Percentiles rank a stretch among this genome's conserved stretches.
Evolutionary conservation across 1,140 invertebrate species (phyloP).

Genomic region (Mizuhopecten yessoensis): DNA sequence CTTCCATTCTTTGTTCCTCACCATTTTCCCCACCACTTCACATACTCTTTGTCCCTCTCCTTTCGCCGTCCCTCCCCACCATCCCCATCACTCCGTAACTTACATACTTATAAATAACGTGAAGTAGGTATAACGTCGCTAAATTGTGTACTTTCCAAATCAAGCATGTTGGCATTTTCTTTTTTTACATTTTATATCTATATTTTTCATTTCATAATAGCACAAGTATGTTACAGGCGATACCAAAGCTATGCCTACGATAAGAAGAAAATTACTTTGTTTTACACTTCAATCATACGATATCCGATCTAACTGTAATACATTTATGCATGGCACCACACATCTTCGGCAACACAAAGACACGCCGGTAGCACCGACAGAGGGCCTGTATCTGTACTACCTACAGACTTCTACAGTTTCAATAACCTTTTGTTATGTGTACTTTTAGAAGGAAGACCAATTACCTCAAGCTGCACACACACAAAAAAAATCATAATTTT

Average conservation of each 20-base stretch:
- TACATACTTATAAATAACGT: background rate
- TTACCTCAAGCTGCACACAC: background rate
- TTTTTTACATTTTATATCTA: background rate
- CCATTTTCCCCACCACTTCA: too few species aligned
- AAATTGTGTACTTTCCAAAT: background rate
- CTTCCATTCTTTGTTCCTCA: too few species aligned
- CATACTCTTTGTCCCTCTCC: too few species aligned
- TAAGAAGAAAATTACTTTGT: background rate
- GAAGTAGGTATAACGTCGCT: background rate
- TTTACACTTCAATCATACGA: background rate
- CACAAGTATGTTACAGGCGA: background rate
- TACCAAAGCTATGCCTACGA: background rate
- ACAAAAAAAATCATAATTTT: conserved; percentile 30
- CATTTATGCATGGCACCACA: background rate
- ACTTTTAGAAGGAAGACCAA: background rate
- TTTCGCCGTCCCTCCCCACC: too few species aligned
- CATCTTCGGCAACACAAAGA: background rate
- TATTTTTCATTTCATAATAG: background rate
- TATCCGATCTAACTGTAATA: background rate
- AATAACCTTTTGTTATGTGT: background rate
- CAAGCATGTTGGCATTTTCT: background rate
- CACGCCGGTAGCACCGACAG: background rate
- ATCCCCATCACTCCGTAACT: background rate
- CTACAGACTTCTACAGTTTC: background rate
- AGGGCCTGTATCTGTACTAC: background rate